Base-by-base conservation (phyloP, 2,888 invertebrate genomes). In the Cephus nigrinus region DNA sequence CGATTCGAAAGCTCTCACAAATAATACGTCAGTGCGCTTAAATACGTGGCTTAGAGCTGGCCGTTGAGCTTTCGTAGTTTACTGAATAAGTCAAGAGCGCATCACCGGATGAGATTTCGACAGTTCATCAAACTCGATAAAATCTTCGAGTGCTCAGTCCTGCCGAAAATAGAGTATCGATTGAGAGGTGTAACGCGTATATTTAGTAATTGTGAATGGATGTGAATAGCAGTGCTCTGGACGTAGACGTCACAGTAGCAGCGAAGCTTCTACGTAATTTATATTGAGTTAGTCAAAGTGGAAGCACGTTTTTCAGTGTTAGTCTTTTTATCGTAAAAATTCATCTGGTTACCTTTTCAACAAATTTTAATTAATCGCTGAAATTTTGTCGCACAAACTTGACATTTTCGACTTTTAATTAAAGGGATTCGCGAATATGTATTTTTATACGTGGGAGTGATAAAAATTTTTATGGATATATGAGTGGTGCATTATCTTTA, bases 1-100 rank as follows among this genome's bases (percentile, higher is more conserved):
- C 80, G 86, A 87, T 82, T 84, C 72, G 76, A 74, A 55, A 76
- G 76, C 77, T 81, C 78, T 82, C 80, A 76, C 81, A 77, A 71
- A 82, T 82, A 80, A 82, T 83, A 80, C 83, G 80, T 81, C 81
- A 80, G 79, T 83, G 78, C 78, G 79, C 76, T 80, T 80, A 77
- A 82, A 83, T 76, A 77, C 82, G 78, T 73, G 77, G 72, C 74
- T 77, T 75, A 23, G 55, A 23, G 55, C 55, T 55, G 55, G 55
- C 55, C 9, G 55, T 55, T 23, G 23, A 55, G 55, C 55, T 55
- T 55, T 55, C 23, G 9, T 55, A 23, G 55, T 55, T 55, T 55
- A 55, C 9, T 23, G 23, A 23, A 55, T 23, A 55, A 55, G 55
- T 55, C 55, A 55, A 55, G 55, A 55, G 23, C 55, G 9, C 55